Conservation (phyloP, 1,140 invertebrate genomes). For the Drosophila yakuba region DNA sequence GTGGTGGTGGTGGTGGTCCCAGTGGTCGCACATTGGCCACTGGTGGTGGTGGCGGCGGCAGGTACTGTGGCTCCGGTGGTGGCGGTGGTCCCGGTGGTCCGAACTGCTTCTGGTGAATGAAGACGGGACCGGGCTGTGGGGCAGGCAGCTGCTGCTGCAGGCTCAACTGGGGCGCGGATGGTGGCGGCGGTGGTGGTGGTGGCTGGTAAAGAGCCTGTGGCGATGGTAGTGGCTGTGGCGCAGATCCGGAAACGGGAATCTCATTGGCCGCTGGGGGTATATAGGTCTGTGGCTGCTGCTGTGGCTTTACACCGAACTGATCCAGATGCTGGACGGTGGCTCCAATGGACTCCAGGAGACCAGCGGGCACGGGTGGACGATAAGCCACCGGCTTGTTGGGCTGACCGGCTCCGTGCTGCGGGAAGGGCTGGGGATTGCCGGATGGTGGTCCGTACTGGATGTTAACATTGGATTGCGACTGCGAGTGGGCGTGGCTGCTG, state of each 20-base stretch:
- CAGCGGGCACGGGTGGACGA: constrained; percentile 88
- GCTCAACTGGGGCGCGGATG: constrained; percentile 42
- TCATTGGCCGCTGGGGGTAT: constrained; percentile 88
- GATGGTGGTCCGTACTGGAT: constrained; percentile 82
- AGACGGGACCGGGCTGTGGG: constrained; percentile 55
- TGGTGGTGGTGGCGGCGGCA: constrained; percentile 34
- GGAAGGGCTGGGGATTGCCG: constrained; percentile 54
- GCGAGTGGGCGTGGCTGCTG: constrained; percentile 25
- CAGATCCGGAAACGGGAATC: constrained; percentile 70
- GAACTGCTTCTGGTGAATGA: constrained; percentile 55
- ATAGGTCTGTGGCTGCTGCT: constrained; percentile 86
- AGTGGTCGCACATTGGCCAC: constrained; percentile 29
- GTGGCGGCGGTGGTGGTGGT: constrained; percentile 33
- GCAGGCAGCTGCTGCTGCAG: constrained; percentile 72
- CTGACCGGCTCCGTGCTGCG: constrained; percentile 78
- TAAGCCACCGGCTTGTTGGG: constrained; percentile 88
- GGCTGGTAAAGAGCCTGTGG: constrained; percentile 51
- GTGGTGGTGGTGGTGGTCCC: constrained; percentile 43
- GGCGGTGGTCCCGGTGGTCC: constrained; percentile 42
- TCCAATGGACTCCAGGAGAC: constrained; percentile 88
- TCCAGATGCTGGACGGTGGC: constrained; percentile 86
- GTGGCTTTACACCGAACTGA: constrained; percentile 76
- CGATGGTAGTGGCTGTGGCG: constrained; percentile 24
- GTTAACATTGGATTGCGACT: constrained; percentile 52
- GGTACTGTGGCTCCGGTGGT: constrained; percentile 38